Evolutionary conservation across 2,113 vertebrate genomes (phyloP).

Genomic region (Progne subis): DNA sequence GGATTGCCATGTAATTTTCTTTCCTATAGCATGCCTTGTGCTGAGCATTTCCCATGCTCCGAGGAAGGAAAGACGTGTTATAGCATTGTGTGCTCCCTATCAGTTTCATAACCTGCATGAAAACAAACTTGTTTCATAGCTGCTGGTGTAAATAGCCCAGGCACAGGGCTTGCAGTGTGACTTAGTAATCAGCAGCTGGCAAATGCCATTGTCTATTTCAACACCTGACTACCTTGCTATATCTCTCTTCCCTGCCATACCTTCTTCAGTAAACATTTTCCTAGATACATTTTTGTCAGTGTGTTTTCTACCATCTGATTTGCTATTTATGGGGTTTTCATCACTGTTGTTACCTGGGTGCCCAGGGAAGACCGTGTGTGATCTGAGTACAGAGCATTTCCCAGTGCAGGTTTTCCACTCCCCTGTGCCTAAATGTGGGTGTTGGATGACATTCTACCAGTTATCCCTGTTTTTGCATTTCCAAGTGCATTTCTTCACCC

Average conservation of each 20-base stretch:
- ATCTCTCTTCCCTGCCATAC: background rate
- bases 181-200: background rate
- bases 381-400: background rate
- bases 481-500: background rate
- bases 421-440: background rate
- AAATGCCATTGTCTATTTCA: background rate
- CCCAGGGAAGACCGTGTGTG: background rate
- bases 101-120: background rate
- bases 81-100: background rate
- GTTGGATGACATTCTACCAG: background rate
- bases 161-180: background rate
- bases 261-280: background rate
- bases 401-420: background rate
- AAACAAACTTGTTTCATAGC: background rate
- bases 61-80: background rate
- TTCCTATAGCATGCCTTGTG: background rate
- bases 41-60: background rate
- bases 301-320: background rate
- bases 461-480: background rate
- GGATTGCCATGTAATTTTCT: background rate
- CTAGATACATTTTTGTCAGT: background rate
- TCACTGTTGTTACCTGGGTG: background rate
- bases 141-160: background rate
- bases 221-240: background rate
- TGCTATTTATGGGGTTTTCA: background rate